Conservation (phyloP, 1,140 invertebrate species). For the Penaeus japonicus region DNA sequence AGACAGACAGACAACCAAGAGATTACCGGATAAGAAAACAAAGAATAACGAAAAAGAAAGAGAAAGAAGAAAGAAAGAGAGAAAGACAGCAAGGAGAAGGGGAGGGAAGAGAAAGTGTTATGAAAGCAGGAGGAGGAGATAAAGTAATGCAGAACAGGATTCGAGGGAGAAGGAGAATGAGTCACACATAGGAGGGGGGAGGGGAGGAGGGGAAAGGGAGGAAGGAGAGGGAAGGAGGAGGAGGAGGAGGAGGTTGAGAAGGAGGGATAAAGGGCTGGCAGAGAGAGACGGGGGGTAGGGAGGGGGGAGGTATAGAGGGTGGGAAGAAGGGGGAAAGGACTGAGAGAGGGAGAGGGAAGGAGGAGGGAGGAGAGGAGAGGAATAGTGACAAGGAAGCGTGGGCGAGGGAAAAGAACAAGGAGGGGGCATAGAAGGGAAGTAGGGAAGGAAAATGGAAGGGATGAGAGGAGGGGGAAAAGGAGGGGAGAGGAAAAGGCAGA, state of each 20-base stretch:
- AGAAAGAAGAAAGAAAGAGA: background rate
- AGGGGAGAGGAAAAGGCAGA: background rate
- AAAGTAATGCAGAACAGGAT: no score
- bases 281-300: background rate
- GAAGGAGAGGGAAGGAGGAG: background rate
- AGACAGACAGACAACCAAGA: background rate
- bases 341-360: background rate
- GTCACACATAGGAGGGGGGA: background rate
- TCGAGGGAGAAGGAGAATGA: background rate
- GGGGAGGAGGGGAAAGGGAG: background rate
- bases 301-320: background rate
- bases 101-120: background rate
- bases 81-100: background rate
- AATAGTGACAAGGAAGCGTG: background rate
- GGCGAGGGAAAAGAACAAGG: background rate
- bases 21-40: background rate
- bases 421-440: background rate
- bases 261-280: background rate
- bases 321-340: no score
- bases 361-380: constrained; percentile 6
- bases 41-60: background rate
- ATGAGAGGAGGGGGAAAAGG: background rate
- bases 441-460: background rate
- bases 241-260: background rate
- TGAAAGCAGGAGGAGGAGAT: background rate